Percentiles rank a stretch among this genome's conserved stretches.
Evolutionary conservation across 2,888 invertebrate species (phyloP).

Genomic region (Sinotaia quadrata): DNA sequence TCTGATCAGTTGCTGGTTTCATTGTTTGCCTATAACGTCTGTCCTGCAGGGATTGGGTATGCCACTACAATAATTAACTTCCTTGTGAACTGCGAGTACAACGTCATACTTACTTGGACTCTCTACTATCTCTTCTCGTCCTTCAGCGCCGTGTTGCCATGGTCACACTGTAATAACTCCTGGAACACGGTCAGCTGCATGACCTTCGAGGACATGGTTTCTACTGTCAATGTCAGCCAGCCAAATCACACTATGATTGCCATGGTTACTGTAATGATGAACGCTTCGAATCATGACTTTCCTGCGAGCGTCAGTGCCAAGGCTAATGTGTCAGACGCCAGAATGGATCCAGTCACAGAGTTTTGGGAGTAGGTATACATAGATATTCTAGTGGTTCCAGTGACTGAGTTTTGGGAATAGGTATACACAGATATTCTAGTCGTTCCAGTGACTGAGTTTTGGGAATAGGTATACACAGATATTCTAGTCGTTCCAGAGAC

Average conservation of each 20-base stretch:
- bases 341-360: conserved; percentile 74
- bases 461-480: too few relatives aligned
- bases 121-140: conserved; percentile 85
- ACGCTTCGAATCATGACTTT: background rate
- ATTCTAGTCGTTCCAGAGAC: too few relatives aligned
- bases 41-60: conserved; percentile 77
- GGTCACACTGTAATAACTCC: conserved; percentile 85
- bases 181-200: conserved; percentile 80
- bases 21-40: too few relatives aligned
- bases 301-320: conserved; percentile 1
- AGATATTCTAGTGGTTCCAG: background rate
- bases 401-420: background rate
- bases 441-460: background rate
- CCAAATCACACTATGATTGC: too few relatives aligned
- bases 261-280: too few relatives aligned
- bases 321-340: conserved; percentile 22
- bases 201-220: conserved; percentile 13
- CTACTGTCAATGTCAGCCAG: conserved; percentile 2
- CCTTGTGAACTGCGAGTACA: conserved; percentile 72
- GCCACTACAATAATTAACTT: conserved; percentile 72
- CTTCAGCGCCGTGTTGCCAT: conserved; percentile 79
- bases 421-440: conserved; percentile 41
- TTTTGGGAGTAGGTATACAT: conserved; percentile 74
- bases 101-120: conserved; percentile 87
- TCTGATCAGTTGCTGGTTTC: too few relatives aligned